phyloP scores from a whole-genome alignment of 1,140 invertebrate genomes.

The Apis laboriosa region DNA sequence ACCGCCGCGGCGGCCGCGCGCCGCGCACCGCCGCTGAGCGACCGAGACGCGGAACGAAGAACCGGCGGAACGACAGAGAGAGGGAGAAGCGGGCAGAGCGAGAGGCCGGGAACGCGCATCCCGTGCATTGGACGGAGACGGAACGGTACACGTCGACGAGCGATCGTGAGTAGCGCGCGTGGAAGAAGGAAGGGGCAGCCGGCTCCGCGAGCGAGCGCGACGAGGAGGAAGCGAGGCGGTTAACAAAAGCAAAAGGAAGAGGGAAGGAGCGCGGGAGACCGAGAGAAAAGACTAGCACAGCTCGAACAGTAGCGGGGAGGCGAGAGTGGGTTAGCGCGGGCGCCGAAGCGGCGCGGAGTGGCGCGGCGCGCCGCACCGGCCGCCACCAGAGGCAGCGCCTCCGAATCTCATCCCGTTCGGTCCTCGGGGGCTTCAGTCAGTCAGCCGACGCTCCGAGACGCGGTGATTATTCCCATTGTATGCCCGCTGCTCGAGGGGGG shows the following conservation, averaged over 20 bases:
- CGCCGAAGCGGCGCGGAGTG: slow-evolving; percentile 50
- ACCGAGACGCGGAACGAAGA: slow-evolving; percentile 16
- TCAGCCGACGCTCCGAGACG: slow-evolving; percentile 75
- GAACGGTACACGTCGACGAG: slow-evolving; percentile 7
- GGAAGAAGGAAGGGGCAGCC: slow-evolving; percentile 1
- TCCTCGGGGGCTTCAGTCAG: slow-evolving; percentile 74
- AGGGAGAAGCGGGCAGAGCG: slow-evolving; percentile 12
- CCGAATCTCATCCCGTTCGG: slow-evolving; percentile 72
- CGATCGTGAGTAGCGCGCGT: not conserved
- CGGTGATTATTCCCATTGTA: slow-evolving; percentile 78
- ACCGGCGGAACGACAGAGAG: slow-evolving; percentile 18
- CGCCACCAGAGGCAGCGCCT: slow-evolving; percentile 63
- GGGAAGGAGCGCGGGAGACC: slow-evolving; percentile 26
- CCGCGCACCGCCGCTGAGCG: slow-evolving; percentile 25
- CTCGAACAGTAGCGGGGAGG: slow-evolving; percentile 51
- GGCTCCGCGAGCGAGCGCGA: slow-evolving; percentile 18
- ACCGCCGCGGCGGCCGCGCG: slow-evolving; percentile 47
- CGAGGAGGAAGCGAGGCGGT: slow-evolving; percentile 7
- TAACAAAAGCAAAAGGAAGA: slow-evolving; percentile 57
- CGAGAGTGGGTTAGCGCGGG: slow-evolving; percentile 54
- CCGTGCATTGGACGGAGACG: slow-evolving; percentile 18
- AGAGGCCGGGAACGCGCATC: slow-evolving; percentile 21
- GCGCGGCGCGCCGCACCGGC: slow-evolving; percentile 45
- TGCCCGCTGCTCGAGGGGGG: slow-evolving; percentile 58
- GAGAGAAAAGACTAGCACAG: slow-evolving; percentile 47